Conservation (phyloP, 2,888 invertebrate species). For the Carterocephalus palaemon region DNA sequence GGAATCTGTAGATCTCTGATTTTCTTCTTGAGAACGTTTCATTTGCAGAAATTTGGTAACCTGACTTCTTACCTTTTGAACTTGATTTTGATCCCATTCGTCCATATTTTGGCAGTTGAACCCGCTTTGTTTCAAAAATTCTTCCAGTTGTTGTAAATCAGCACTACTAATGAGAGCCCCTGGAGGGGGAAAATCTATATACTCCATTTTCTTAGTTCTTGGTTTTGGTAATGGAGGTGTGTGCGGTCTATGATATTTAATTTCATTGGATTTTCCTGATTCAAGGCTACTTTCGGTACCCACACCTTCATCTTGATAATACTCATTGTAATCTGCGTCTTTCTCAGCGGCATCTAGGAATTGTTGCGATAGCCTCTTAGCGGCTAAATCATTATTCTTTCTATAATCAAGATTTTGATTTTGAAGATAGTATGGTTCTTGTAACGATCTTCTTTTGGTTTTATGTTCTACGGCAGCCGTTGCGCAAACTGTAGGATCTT, state of each 20-base stretch:
- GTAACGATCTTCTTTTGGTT: slow-evolving; percentile 85
- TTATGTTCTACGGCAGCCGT: slow-evolving; percentile 71
- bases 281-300: slow-evolving; percentile 80
- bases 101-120: slow-evolving; percentile 83
- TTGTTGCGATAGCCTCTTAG: slow-evolving; percentile 73
- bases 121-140: slow-evolving; percentile 85
- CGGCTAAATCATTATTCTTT: slow-evolving; percentile 75
- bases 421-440: slow-evolving; percentile 84
- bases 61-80: slow-evolving; percentile 83
- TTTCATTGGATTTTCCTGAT: slow-evolving; percentile 77
- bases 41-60: slow-evolving; percentile 85
- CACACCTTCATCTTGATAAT: slow-evolving; percentile 81
- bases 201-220: slow-evolving; percentile 69
- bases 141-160: slow-evolving; percentile 84
- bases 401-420: slow-evolving; percentile 72
- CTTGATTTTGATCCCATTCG: slow-evolving; percentile 83
- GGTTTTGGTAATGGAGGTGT: slow-evolving; percentile 76
- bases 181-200: slow-evolving; percentile 72
- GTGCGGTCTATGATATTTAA: slow-evolving; percentile 70
- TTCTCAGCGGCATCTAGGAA: slow-evolving; percentile 76
- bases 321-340: slow-evolving; percentile 75
- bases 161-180: slow-evolving; percentile 77
- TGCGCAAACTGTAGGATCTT: slow-evolving; percentile 69
- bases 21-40: slow-evolving; percentile 84
- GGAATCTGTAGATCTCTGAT: slow-evolving; percentile 79